A percentile compares a stretch with the other conserved stretches of the same genome.
phyloP scores from a whole-genome alignment of 2,113 vertebrate genomes.

The Tragulus kanchil region DNA sequence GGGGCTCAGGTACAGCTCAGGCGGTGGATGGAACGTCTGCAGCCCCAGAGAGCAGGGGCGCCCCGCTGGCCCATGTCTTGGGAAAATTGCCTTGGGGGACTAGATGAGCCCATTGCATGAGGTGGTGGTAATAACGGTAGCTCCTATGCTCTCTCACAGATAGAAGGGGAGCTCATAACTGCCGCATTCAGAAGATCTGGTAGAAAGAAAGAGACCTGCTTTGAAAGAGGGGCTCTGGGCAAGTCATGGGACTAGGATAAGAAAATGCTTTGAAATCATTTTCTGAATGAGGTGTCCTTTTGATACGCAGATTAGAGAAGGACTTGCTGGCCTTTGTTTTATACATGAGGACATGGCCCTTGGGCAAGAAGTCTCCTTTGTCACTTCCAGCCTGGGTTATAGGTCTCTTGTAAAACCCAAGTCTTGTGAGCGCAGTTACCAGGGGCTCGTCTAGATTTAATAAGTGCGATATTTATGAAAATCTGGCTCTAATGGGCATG shows the following conservation, averaged over 20 bases:
- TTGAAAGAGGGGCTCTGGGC: not conserved
- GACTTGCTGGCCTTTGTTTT: not conserved
- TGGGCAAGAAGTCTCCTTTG: not conserved
- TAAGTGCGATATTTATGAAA: not conserved
- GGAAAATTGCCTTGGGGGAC: not conserved
- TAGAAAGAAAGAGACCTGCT: not conserved
- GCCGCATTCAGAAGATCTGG: not conserved
- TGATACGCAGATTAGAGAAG: not conserved
- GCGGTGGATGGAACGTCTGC: not conserved
- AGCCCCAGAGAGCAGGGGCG: not conserved
- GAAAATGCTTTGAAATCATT: not conserved
- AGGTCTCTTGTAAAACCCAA: not conserved
- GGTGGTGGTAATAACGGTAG: not conserved
- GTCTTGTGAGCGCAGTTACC: not conserved
- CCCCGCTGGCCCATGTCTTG: not conserved
- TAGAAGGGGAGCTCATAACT: not conserved
- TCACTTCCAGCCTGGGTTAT: not conserved
- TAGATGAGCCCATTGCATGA: not conserved
- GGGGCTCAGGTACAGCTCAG: not conserved
- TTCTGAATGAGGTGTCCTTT: not conserved
- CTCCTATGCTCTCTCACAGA: not conserved
- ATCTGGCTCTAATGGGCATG: not conserved
- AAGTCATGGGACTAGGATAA: not conserved
- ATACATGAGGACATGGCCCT: not conserved
- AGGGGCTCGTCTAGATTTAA: not conserved